A percentile compares a stretch with the other conserved stretches of the same genome.
Conservation (phyloP, 1,140 invertebrate genomes). For the Cotesia chilonis region DNA sequence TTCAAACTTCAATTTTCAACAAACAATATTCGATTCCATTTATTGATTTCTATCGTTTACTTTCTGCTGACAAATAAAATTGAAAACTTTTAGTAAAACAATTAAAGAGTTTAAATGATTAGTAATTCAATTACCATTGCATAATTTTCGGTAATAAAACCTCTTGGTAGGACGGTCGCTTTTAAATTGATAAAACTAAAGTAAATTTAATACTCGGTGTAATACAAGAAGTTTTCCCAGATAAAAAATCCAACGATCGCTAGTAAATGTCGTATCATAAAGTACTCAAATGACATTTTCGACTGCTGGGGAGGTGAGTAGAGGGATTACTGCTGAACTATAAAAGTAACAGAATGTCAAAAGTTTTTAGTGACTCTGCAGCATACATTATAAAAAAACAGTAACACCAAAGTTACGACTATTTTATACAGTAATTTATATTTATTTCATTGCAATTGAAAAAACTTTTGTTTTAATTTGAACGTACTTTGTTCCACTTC, state of each 20-base stretch:
- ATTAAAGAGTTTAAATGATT: too few species aligned
- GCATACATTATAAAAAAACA: too few species aligned
- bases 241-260: background rate
- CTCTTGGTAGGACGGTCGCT: too few species aligned
- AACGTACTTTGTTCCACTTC: background rate
- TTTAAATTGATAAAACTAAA: background rate
- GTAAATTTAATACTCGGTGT: background rate
- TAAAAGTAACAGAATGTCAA: background rate
- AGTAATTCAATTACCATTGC: background rate
- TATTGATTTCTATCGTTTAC: too few species aligned
- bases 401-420: too few species aligned
- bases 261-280: conserved; percentile 2
- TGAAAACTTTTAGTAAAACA: too few species aligned
- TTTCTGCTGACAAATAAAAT: too few species aligned
- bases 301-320: background rate
- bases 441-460: too few species aligned
- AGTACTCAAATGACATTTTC: conserved; percentile 3
- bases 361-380: background rate
- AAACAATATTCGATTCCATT: too few species aligned
- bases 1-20: too few species aligned
- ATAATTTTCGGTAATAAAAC: background rate
- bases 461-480: background rate
- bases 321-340: background rate
- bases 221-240: conserved; percentile 7
- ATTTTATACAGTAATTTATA: too few species aligned